Percentiles rank a stretch among this genome's conserved stretches.
Conservation (phyloP, 2,113 vertebrate genomes). For the Procavia capensis region DNA sequence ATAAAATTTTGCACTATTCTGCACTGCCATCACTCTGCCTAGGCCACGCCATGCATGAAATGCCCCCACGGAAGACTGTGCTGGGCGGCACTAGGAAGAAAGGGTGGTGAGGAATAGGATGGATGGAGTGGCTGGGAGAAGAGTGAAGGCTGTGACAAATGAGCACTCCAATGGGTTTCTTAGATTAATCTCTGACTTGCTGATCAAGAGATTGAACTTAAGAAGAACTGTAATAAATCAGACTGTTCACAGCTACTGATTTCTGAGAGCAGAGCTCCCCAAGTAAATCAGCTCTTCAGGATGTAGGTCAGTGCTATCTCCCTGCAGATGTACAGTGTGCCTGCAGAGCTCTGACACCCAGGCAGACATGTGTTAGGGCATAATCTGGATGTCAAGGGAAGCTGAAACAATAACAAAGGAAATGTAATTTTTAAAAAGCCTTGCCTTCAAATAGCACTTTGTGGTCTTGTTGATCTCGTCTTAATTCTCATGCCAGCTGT, state of each 20-base stretch:
- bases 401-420: not conserved
- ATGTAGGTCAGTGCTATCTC: not conserved
- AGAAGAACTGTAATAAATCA: slow-evolving; percentile 51
- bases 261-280: not conserved
- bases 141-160: slow-evolving; percentile 20
- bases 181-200: slow-evolving; percentile 43
- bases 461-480: not conserved
- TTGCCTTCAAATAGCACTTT: not conserved
- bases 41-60: no score
- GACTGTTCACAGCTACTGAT: slow-evolving; percentile 17
- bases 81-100: not conserved
- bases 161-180: not conserved
- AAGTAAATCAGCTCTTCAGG: not conserved
- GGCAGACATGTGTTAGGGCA: no score
- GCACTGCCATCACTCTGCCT: not conserved
- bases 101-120: not conserved
- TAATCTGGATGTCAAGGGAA: not conserved
- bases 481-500: not conserved
- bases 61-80: not conserved
- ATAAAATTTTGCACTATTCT: not conserved
- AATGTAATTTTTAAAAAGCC: not conserved
- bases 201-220: slow-evolving; percentile 36
- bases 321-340: not conserved
- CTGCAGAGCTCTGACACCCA: not conserved
- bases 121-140: not conserved